Conservation (phyloP, 2,797 vertebrate genomes). For the Cygnus olor region DNA sequence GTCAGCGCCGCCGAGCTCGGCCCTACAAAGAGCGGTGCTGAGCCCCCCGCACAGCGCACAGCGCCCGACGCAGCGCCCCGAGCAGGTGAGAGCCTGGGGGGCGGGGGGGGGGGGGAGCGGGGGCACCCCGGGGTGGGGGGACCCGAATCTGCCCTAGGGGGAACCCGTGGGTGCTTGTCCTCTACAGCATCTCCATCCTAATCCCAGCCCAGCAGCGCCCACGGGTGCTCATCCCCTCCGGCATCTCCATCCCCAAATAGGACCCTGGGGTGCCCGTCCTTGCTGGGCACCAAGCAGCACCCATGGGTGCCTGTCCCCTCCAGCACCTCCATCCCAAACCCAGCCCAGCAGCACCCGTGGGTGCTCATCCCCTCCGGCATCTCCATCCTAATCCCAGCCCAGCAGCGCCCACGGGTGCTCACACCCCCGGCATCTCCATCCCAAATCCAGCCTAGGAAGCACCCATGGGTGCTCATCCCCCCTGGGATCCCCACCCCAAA, state of each 20-base stretch:
- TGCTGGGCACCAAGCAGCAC: not conserved
- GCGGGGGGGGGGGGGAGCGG: accelerated
- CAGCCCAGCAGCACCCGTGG: no score
- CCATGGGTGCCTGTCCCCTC: no score
- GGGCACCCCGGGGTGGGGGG: not conserved
- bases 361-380: no score
- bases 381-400: not conserved
- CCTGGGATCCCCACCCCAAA: not conserved
- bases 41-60: not conserved
- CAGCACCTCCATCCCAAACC: no score
- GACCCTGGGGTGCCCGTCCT: not conserved
- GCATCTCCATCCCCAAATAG: not conserved
- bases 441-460: not conserved
- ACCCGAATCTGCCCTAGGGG: accelerated
- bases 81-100: not conserved
- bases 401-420: not conserved
- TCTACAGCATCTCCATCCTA: no score
- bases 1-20: not conserved
- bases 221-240: no score
- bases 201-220: not conserved
- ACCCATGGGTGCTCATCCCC: not conserved
- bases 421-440: not conserved
- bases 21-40: constrained; percentile 17
- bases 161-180: not conserved
- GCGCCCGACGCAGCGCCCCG: accelerated